Base-by-base conservation (phyloP, 2,113 vertebrate species). In the Bubo blakistoni region DNA sequence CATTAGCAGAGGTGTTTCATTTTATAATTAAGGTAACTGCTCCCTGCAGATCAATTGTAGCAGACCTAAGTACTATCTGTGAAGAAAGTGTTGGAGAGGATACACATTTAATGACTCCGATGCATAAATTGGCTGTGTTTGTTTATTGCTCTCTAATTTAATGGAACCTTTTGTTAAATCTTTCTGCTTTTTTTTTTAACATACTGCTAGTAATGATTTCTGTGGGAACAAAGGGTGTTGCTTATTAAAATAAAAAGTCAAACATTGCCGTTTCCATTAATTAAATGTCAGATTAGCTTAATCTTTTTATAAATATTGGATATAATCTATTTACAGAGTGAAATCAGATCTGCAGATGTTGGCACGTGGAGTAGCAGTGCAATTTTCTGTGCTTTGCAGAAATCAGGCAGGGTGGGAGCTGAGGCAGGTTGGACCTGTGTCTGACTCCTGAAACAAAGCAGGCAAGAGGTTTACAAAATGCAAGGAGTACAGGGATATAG, bases 1-100 rank as follows among this genome's bases (percentile, higher is more conserved):
- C 79, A 54, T 97, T 96, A 98, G 82, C 95, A 97, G 97, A 97
- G 91, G 96, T 97, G 90, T 98, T 98, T 97, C 96, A 96, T 96
- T 97, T 98, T 92, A 97, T 98, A 97, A 97, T 98, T 98, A 98
- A 97, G 95, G 88, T 94, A 98, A 98, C 91, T 97, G 82, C 89
- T 97, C 96, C 92, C 95, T 34, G 66, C 66, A 96, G 96, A 97
- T 97, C 94, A 95, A 97, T 97, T 66, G 88, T 42, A 90, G 94
- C 96, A 96, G 94, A 92, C 80, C 88, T 86, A 86, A 98, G 92
- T 95, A 55, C 69, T 94, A n/a, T 74, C 87, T 88, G 87, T 19
- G 93, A 90, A 85, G 86, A 66, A 96, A 94, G 81, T 72, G 83
- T 27, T 84, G 26, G 72, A 92, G 55, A 79, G 73, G 74, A 97